These are phyloP conservation scores for Rhea pennata DNA, from an alignment of 2,113 vertebrate genomes.

Conservation along the genomic window DNA sequence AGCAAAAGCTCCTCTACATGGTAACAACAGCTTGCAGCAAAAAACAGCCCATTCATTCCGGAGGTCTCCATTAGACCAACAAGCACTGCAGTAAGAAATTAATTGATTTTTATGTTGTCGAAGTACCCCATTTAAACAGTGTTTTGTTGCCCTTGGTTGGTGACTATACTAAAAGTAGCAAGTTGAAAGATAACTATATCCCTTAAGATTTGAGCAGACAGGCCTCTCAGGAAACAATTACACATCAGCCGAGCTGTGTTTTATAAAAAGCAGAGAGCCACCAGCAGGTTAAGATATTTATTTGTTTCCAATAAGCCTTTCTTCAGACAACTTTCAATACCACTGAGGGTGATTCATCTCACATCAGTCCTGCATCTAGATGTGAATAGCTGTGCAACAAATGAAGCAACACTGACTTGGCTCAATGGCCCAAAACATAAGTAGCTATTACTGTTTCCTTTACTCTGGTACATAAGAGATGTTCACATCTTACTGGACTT, in stretches of 20 bases:
- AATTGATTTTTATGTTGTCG: constrained; percentile 62
- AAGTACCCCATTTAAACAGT: constrained; percentile 47
- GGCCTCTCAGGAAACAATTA: not conserved
- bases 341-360: not conserved
- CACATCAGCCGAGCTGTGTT: not conserved
- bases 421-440: not conserved
- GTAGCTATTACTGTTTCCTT: not conserved
- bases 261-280: not conserved
- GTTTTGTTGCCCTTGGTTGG: constrained; percentile 20
- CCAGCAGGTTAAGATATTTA: not conserved
- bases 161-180: constrained; percentile 8
- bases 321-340: not conserved
- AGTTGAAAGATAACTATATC: constrained; percentile 34
- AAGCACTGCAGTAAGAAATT: constrained; percentile 45
- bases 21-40: constrained; percentile 65
- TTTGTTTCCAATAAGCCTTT: not conserved
- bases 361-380: not conserved
- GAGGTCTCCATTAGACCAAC: constrained; percentile 59
- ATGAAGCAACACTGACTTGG: not conserved
- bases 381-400: not conserved
- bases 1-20: constrained; percentile 74
- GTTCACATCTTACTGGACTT: not conserved
- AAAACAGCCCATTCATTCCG: constrained; percentile 50
- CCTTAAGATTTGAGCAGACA: constrained; percentile 9
- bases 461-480: not conserved